These are phyloP conservation scores for Pheosia gnoma DNA, from an alignment of 2,888 invertebrate genomes.

Conservation along the genomic window DNA sequence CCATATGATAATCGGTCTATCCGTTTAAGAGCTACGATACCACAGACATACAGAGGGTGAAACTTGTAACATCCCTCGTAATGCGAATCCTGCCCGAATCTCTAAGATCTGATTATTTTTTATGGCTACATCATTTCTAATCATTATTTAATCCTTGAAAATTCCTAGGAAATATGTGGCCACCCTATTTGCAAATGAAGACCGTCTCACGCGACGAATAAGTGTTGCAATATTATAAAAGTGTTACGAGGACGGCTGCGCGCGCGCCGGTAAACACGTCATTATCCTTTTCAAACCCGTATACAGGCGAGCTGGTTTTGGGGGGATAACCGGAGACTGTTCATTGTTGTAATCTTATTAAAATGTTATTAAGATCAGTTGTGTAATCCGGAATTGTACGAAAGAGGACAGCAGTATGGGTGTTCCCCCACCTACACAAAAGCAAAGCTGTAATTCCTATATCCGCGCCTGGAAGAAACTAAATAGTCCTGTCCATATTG, in stretches of 20 bases:
- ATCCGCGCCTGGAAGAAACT: too few species aligned
- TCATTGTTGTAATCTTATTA: not conserved
- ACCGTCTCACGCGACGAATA: slow-evolving; percentile 6
- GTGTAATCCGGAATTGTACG: not conserved
- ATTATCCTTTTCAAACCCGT: slow-evolving; percentile 4
- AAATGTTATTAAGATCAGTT: not conserved
- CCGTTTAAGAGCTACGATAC: too few species aligned
- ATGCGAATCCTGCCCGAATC: too few species aligned
- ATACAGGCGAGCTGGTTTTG: not conserved
- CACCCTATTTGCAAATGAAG: not conserved
- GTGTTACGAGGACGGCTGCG: slow-evolving; percentile 31
- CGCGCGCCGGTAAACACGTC: not conserved
- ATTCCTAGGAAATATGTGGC: not conserved
- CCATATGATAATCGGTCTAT: too few species aligned
- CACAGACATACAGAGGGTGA: too few species aligned
- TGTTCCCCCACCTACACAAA: too few species aligned
- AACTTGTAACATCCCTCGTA: too few species aligned
- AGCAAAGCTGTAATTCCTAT: too few species aligned
- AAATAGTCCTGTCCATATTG: too few species aligned
- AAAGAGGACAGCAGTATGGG: not conserved
- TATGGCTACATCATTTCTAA: too few species aligned
- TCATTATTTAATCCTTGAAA: too few species aligned
- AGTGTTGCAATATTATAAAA: slow-evolving; percentile 21
- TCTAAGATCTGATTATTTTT: too few species aligned
- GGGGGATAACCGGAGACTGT: not conserved